Evolutionary conservation across 2,888 invertebrate genomes (phyloP).

Genomic region (Epinotia ramella): DNA sequence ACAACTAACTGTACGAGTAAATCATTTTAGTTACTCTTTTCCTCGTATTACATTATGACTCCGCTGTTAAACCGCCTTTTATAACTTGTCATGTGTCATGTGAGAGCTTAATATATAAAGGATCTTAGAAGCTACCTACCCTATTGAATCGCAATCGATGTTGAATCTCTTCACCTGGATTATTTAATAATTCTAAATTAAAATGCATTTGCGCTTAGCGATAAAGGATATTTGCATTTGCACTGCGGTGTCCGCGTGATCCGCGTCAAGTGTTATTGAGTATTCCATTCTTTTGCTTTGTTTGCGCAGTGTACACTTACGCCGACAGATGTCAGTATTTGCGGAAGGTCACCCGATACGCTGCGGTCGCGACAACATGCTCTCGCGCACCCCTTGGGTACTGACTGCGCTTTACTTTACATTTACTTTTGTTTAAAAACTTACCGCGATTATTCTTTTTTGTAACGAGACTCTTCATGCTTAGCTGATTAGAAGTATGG

Average conservation of each 20-base stretch:
- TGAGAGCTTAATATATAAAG: background rate
- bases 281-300: background rate
- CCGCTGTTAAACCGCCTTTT: too few relatives aligned
- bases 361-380: constrained; percentile 52
- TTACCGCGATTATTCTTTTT: constrained; percentile 30
- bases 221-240: background rate
- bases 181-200: background rate
- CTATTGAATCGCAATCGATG: background rate
- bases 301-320: constrained; percentile 6
- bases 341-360: constrained; percentile 73
- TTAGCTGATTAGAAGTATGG: constrained; percentile 33
- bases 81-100: background rate
- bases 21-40: too few relatives aligned
- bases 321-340: constrained; percentile 61
- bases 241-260: background rate
- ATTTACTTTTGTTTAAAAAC: constrained; percentile 31
- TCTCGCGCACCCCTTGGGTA: constrained; percentile 46
- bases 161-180: background rate
- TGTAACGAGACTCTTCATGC: constrained; percentile 34
- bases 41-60: too few relatives aligned
- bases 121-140: background rate
- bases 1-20: too few relatives aligned
- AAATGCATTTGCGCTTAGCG: background rate
- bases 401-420: constrained; percentile 37
- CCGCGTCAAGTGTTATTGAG: background rate